Evolutionary conservation across 2,113 vertebrate species (phyloP).

Genomic region (Clupea harengus): DNA sequence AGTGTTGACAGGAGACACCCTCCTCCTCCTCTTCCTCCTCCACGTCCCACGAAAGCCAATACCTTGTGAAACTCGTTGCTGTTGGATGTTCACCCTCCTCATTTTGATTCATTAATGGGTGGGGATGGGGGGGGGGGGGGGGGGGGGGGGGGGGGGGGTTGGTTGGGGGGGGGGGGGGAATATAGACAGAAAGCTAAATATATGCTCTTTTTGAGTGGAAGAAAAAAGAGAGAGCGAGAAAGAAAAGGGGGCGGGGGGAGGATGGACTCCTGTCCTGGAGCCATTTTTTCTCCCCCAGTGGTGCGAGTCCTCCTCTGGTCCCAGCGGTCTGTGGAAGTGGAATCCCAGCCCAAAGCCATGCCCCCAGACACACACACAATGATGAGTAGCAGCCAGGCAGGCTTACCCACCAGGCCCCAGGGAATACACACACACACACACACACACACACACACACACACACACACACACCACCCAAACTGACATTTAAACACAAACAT

Average conservation of each 20-base stretch:
- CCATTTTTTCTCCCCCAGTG: slow-evolving; percentile 63
- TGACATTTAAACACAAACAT: slow-evolving; percentile 8
- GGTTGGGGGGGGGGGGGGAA: slow-evolving; percentile 38
- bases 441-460: slow-evolving; percentile 47
- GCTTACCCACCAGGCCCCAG: slow-evolving; percentile 65
- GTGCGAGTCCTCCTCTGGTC: slow-evolving; percentile 65
- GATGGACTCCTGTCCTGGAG: slow-evolving; percentile 56
- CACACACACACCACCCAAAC: slow-evolving; percentile 22
- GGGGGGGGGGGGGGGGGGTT: too few species aligned
- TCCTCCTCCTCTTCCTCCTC: slow-evolving; percentile 27
- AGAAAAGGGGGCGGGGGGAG: not conserved
- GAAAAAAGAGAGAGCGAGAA: slow-evolving; percentile 10
- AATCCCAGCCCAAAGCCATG: slow-evolving; percentile 71
- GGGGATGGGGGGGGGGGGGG: too few species aligned
- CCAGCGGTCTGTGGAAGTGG: slow-evolving; percentile 64
- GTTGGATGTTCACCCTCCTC: not conserved
- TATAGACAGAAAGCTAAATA: slow-evolving; percentile 53
- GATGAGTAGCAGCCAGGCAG: slow-evolving; percentile 60
- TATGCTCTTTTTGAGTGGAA: slow-evolving; percentile 46
- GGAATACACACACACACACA: slow-evolving; percentile 47
- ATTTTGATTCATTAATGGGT: slow-evolving; percentile 54
- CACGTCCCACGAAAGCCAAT: slow-evolving; percentile 62
- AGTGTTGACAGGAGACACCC: slow-evolving; percentile 48
- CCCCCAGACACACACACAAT: slow-evolving; percentile 69
- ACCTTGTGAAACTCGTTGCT: slow-evolving; percentile 62